These are phyloP conservation scores for Amphimallon solstitiale DNA, from an alignment of 2,888 invertebrate genomes.

Conservation along the genomic window DNA sequence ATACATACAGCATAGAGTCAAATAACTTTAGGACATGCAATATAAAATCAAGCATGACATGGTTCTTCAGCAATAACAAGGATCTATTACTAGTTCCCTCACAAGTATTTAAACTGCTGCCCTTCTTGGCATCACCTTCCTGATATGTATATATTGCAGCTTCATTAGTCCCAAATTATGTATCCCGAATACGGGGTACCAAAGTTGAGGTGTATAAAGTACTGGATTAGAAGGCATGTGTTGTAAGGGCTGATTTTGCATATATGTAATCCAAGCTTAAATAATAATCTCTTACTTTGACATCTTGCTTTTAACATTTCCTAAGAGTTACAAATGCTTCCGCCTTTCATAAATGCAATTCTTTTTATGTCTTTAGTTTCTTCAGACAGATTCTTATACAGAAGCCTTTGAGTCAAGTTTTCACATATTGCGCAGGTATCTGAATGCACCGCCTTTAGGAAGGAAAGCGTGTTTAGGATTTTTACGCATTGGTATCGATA, in stretches of 20 bases:
- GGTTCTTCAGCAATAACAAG: background rate
- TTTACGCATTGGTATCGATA: too few relatives aligned
- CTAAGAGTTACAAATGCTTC: too few relatives aligned
- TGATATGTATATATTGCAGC: too few relatives aligned
- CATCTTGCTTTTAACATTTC: too few relatives aligned
- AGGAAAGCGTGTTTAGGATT: too few relatives aligned
- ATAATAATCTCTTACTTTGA: too few relatives aligned
- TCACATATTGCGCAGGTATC: background rate
- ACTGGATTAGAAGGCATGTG: background rate
- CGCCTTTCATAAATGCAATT: too few relatives aligned
- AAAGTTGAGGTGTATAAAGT: background rate
- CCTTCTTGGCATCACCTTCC: too few relatives aligned
- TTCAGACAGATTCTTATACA: too few relatives aligned
- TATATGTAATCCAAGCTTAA: background rate
- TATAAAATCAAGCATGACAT: conserved; percentile 1
- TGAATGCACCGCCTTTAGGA: background rate
- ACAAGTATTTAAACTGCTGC: too few relatives aligned
- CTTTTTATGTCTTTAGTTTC: too few relatives aligned
- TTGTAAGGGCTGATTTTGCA: background rate
- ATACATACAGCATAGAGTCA: background rate
- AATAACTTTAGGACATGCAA: conserved; percentile 4
- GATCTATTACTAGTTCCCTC: background rate
- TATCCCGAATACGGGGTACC: background rate
- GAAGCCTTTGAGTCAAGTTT: too few relatives aligned
- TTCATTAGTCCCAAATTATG: background rate